Evolutionary conservation across 2,113 vertebrate genomes (phyloP).

Genomic region (Urocitellus parryii): DNA sequence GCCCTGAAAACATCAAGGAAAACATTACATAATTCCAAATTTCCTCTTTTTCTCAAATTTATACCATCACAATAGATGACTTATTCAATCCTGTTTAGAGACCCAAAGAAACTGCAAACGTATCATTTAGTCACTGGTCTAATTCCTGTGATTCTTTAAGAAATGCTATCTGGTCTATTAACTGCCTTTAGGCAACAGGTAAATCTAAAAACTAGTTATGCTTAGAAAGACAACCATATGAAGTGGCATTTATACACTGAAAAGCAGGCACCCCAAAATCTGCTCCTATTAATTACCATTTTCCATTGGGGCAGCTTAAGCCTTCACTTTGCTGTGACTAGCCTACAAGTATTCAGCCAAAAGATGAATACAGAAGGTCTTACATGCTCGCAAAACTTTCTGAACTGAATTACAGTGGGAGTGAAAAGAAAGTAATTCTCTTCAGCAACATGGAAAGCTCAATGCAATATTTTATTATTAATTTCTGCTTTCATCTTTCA

Average conservation of each 20-base stretch:
- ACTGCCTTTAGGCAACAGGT: neutral
- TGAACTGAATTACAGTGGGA: neutral
- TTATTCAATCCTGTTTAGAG: neutral
- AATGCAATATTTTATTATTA: slow-evolving; percentile 43
- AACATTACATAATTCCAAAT: neutral
- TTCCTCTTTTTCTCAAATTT: neutral
- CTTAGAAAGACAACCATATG: neutral
- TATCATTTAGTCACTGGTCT: neutral
- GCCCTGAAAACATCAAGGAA: slow-evolving; percentile 15
- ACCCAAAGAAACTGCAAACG: neutral
- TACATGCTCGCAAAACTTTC: neutral
- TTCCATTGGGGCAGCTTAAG: neutral
- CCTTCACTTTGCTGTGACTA: neutral
- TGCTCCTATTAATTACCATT: neutral
- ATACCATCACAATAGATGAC: neutral
- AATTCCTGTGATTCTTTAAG: neutral
- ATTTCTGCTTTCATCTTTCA: slow-evolving; percentile 17
- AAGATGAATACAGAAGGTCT: neutral
- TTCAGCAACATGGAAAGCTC: neutral
- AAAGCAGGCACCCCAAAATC: neutral
- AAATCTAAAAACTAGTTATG: neutral
- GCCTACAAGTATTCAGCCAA: neutral
- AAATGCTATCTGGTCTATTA: neutral
- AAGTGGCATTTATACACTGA: neutral
- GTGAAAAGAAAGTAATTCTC: neutral